Evolutionary conservation across 2,888 invertebrate genomes (phyloP), one percentile per base, ranked within the genome.

Genomic region (Artemia sp.): DNA sequence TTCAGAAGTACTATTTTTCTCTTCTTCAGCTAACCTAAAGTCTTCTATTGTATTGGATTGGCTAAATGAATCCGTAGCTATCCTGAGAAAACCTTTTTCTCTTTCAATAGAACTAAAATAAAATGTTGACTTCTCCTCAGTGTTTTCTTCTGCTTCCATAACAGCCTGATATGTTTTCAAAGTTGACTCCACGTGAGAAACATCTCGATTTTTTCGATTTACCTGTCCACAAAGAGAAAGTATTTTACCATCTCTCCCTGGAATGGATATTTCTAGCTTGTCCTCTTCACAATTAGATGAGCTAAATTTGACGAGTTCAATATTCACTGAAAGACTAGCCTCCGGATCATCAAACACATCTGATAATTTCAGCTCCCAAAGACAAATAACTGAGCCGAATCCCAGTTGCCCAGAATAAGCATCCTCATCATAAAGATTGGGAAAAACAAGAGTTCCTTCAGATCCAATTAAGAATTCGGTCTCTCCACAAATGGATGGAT

Each of bases 401-500:
- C 19, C 58, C n/a, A 19, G 58, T 58, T 58, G 58, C 19, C 58
- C 58, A 19, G 14, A 14, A 19, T 58, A 58, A 14, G 19, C 19
- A 14, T n/a, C n/a, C 58, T 58, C 58, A 19, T 58, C 58, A 58
- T 58, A 58, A 8, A 58, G 19, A 19, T 58, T 58, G 19, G 58
- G 58, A 19, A 58, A 58, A 58, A 58, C 19, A 8, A 58, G 58
- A 14, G 58, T 58, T 14, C 58, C 58, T 19, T 58, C 58, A 14
- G 58, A n/a, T 58, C 58, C 58, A 58, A 58, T 19, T 14, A 19
- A 19, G 58, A 58, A 58, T 10, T 58, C 58, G 11, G 73, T 73
- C 11, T 75, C 74, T 1, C 76, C 76, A 68, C 76, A 76, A 50
- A 75, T 72, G 58, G 74, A 73, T 1, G 90, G 90, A 74, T 92